Percentiles rank a stretch among this genome's conserved stretches.
phyloP scores from a whole-genome alignment of 1,140 invertebrate species.

The Sitophilus oryzae region DNA sequence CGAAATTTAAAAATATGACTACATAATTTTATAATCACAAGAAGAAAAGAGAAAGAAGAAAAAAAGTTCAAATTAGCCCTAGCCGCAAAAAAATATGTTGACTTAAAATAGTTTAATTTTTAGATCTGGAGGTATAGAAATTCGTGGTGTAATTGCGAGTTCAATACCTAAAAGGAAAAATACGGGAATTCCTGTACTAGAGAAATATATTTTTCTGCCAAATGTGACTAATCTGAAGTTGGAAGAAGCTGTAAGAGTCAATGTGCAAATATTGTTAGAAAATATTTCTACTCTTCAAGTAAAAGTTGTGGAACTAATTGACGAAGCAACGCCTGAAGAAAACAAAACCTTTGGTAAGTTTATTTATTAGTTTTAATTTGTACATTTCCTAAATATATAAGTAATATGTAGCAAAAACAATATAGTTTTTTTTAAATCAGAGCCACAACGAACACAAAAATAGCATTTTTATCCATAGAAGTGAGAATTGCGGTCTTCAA shows the following conservation, averaged over 20 bases:
- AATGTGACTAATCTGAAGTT: conserved; percentile 40
- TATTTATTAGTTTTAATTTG: no score
- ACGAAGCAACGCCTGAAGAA: conserved; percentile 39
- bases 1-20: neutral
- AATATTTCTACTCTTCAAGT: conserved; percentile 16
- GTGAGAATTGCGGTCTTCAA: no score
- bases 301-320: conserved; percentile 13
- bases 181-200: conserved; percentile 59
- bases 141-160: conserved; percentile 73
- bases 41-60: neutral
- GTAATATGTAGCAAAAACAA: no score
- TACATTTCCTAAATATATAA: no score
- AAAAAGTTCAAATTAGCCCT: neutral
- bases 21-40: neutral
- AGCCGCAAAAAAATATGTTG: no score
- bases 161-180: conserved; percentile 62
- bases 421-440: no score
- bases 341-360: conserved; percentile 51
- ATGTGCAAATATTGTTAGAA: conserved; percentile 26
- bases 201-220: conserved; percentile 70
- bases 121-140: conserved; percentile 73
- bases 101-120: no score
- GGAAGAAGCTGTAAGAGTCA: conserved; percentile 22
- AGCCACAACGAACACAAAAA: no score
- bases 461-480: no score